Base-by-base conservation (phyloP, 1,140 invertebrate genomes). In the Macrostomum lignano region DNA sequence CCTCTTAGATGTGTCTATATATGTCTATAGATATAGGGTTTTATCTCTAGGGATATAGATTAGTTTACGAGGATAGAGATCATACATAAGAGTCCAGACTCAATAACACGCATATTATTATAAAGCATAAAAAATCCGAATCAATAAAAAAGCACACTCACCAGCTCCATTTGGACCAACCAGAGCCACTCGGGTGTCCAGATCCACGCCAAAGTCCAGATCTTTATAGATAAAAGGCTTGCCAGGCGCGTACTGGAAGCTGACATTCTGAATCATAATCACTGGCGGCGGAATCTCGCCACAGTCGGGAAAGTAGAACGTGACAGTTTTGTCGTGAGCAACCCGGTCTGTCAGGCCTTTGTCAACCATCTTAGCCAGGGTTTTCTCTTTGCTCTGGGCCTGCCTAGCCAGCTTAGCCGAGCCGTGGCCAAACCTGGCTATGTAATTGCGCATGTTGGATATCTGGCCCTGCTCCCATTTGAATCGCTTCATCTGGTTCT, bases 401-500 rank as follows among this genome's bases (percentile, higher is more conserved):
- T 98, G 91, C 36, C 86, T 64, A 0, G 91, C 91, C 24, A 96
- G 56, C 61, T 98, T 98, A 0, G 86, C 86, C 28, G 76, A 84
- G 46, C 91, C 91, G 55, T 98, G 88, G 67, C 91, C 91, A 61
- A 96, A 98, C 33, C 88, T 61, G 0, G 88, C 91, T 42, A 98
- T 93, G 53, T 96, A 98, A 53, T 96, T 91, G 66, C 94, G 96
- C 88, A 98, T 98, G 47, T 96, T 77, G 37, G 79, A 66, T 33
- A 98, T 94, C 60, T 98, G 86, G 61, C 91, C 82, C 55, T 98
- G 91, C 58, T 98, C 86, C 88, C 86, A 96, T 44, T 93, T 82
- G 52, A 94, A 98, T 42, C 84, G 76, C 52, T 98, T 98, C 65
- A 74, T 78, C 60, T 98, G 88, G 60, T 96, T 96, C 55, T 96